Evolutionary conservation across 2,888 invertebrate species (phyloP), one percentile per base, ranked within the genome.

Genomic region (Myathropa florea): DNA sequence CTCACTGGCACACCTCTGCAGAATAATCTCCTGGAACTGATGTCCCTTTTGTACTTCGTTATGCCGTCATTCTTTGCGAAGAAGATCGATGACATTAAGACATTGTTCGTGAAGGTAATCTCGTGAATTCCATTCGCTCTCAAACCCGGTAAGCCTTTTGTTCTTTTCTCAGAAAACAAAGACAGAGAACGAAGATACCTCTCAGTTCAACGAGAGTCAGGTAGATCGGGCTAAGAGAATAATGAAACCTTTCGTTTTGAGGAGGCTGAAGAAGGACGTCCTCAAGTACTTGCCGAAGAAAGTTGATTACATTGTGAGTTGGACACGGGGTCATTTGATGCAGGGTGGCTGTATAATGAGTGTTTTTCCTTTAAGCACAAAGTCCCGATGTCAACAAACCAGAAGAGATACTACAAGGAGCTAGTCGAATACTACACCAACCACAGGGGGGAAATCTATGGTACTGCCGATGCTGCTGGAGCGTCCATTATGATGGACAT

Each of bases 1-100:
- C 93, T 99, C 24, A 99, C 99, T 0, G 99, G 99, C 2, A 99
- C 99, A 0, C 99, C 99, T 0, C 93, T 99, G 3, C 99, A 99
- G 93, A 99, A 99, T 93, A 99, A 98, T 92, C 94, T 99, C 39
- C 92, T 99, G 60, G 99, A 99, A 93, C 93, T 99, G 88, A 98
- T 99, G 96, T 98, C 98, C 0, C 93, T 99, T 46, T 94, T 99
- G 23, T 97, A 97, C 90, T 99, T 99, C 92, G 97, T 98, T 28
- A 98, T 99, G 98, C 98, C 98, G 0, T 96, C 97, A 89, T 96
- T 98, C 93, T 98, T 99, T 93, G 95, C 96, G 63, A 96, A 96
- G 18, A 97, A 97, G 93, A 96, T 96, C 0, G 96, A 97, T 0
- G 97, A 97, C 89, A 94, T 98, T 24, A 98, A 97, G 92, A 96